Conservation (phyloP, 2,113 vertebrate genomes). For the Nesogale talazaci region DNA sequence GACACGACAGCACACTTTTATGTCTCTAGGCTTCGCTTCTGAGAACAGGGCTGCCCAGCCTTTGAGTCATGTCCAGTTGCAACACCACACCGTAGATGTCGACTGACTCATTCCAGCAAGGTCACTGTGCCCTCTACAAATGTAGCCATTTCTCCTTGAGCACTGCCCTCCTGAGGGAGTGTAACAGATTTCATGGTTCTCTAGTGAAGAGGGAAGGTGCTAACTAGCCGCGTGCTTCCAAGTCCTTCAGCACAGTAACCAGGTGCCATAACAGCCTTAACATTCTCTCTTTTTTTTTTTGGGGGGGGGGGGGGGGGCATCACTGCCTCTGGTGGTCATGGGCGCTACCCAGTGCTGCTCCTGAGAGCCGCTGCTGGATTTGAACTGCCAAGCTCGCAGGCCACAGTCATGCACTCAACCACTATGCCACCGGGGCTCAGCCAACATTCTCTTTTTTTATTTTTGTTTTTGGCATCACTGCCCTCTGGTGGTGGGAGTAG, state of each 20-base stretch:
- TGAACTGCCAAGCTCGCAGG: too few relatives aligned
- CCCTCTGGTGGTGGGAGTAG: too few relatives aligned
- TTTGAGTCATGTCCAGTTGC: slow-evolving; percentile 64
- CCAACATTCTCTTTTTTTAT: too few relatives aligned
- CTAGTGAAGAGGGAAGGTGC: slow-evolving; percentile 28
- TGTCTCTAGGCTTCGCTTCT: slow-evolving; percentile 26
- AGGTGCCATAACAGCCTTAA: background rate
- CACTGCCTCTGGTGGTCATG: too few relatives aligned
- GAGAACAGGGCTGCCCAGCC: slow-evolving; percentile 11
- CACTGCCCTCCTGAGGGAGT: slow-evolving; percentile 36
- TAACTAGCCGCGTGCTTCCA: slow-evolving; percentile 56
- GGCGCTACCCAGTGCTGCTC: too few relatives aligned
- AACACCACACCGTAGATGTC: slow-evolving; percentile 15
- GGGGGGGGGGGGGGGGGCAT: too few relatives aligned
- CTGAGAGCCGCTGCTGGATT: too few relatives aligned
- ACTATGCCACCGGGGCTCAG: too few relatives aligned
- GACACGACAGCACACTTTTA: slow-evolving; percentile 1
- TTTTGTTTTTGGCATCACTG: too few relatives aligned
- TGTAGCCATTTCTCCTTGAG: slow-evolving; percentile 63
- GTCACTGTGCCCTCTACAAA: slow-evolving; percentile 67
- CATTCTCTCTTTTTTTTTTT: slow-evolving; percentile 64
- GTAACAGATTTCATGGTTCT: slow-evolving; percentile 69
- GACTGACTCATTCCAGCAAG: slow-evolving; percentile 65
- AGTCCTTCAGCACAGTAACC: slow-evolving; percentile 38
- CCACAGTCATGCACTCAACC: too few relatives aligned